Evolutionary conservation across 1,140 invertebrate species (phyloP), one percentile per base, ranked within the genome.

Genomic region (Sminthurides bifidus): DNA sequence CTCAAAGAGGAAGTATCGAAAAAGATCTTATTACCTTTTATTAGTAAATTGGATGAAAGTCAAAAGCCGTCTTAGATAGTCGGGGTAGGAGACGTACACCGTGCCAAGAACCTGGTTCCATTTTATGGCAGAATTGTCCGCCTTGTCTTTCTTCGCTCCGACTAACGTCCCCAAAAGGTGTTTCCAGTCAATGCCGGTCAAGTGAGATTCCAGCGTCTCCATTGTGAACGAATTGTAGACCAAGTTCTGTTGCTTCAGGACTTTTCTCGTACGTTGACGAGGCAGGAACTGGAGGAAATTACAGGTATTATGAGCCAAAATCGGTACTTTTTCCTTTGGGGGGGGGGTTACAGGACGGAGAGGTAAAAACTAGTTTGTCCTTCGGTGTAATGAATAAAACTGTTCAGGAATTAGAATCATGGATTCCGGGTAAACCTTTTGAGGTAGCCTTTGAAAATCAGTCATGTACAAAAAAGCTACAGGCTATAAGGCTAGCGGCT

Each of bases 211-310:
- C 31, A 64, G 54, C 14, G 48, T 37, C 4, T 60, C 52, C 21
- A 64, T 27, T 1, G 59, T 55, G 52, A 19, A 58, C 4, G 50
- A 38, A 43, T 64, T 64, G 43, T 64, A 64, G 1, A 64, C 55
- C 46, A 52, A 44, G 41, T 64, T 60, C 43, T 56, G 51, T 43
- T 60, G 58, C 31, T 64, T 60, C 61, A 51, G 56, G 44, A 60
- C 57, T 52, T 64, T 64, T 21, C 55, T 50, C 17, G 35, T 60
- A 45, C 61, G 21, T 29, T 60, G 58, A 54, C 61, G 58, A 14
- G 61, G 61, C n/a, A 53, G 54, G 15, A 64, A 52, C 61, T 64
- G 44, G n/a, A n/a, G n/a, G n/a, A n/a, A n/a, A n/a, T n/a, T n/a
- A n/a, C n/a, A n/a, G n/a, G n/a, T n/a, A n/a, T n/a, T n/a, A n/a